Base-by-base conservation (phyloP, 2,797 vertebrate species). In the Phrynocephalus vlangalii region DNA sequence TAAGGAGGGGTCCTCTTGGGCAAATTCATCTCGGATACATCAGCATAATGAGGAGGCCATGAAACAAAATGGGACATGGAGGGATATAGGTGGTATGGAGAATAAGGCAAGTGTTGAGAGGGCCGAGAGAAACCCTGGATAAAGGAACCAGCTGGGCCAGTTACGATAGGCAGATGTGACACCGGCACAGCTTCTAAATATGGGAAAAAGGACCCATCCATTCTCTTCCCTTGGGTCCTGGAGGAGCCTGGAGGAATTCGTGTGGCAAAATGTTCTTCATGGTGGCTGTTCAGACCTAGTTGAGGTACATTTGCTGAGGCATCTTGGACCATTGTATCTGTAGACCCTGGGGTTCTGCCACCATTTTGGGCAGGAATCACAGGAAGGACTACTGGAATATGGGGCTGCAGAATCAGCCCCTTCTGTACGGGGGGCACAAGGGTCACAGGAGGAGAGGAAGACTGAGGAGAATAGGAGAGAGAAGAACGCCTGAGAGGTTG, bases 1-100 rank as follows among this genome's bases (percentile, higher is more conserved):
- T 97, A 97, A 96, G 97, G 94, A 94, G 97, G 97, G 96, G 95
- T 97, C 97, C 97, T 98, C 98, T 97, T 97, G 96, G 97, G 97
- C 86, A 97, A 96, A 95, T 96, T 96, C 97, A 97, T 96, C 88
- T 98, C 98, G 97, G 97, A 97, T 91, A 97, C 95, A 97, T 97
- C 96, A 96, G 97, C 97, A 81, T 97, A 97, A 96, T 96, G 97
- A 94, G 97, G 96, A 97, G 97, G 97, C 78, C 98, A 97, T 92
- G 97, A 96, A 94, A 96, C 93, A 94, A 94, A 96, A 92, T 94
- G 96, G 96, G 97, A 97, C 95, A 94, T 91, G 95, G 96, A 94
- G 94, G 97, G 97, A 94, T 96, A 96, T 88, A 96, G 91, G 92
- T 97, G 97, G 94, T 97, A 97, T 88, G 97, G 96, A 88, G 96